These are phyloP conservation scores for Apis laboriosa DNA, from an alignment of 1,140 invertebrate species.

Conservation along the genomic window DNA sequence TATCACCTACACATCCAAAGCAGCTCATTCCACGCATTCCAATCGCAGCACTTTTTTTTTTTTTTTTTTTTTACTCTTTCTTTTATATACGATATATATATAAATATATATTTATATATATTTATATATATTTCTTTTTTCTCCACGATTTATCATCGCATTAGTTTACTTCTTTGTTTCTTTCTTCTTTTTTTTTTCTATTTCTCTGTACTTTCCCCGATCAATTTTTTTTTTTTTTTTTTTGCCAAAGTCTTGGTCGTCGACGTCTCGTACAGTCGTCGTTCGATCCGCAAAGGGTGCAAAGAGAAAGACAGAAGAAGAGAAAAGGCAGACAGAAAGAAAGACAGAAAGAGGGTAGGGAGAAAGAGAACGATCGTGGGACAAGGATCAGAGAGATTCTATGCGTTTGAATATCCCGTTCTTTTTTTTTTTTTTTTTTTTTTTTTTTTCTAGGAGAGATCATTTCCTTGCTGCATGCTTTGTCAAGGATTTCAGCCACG, in stretches of 20 bases:
- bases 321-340: constrained; percentile 27
- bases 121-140: constrained; percentile 1
- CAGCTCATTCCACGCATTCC: constrained; percentile 79
- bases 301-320: constrained; percentile 42
- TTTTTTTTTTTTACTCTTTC: constrained; percentile 22
- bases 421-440: too few relatives aligned
- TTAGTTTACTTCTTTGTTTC: constrained; percentile 9
- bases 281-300: constrained; percentile 49
- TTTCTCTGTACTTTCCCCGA: constrained; percentile 27
- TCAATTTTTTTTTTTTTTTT: constrained; percentile 16
- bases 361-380: not conserved
- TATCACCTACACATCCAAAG: constrained; percentile 80
- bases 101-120: not conserved
- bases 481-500: constrained; percentile 28
- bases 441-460: constrained; percentile 20
- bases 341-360: not conserved
- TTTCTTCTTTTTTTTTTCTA: constrained; percentile 23
- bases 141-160: not conserved
- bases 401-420: constrained; percentile 5
- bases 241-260: constrained; percentile 24
- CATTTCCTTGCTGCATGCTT: constrained; percentile 40
- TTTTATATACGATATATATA: constrained; percentile 3
- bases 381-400: not conserved
- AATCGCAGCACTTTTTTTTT: constrained; percentile 52
- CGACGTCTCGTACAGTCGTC: constrained; percentile 56